phyloP scores from a whole-genome alignment of 2,888 invertebrate genomes.

The Aleiodes leptofemur region DNA sequence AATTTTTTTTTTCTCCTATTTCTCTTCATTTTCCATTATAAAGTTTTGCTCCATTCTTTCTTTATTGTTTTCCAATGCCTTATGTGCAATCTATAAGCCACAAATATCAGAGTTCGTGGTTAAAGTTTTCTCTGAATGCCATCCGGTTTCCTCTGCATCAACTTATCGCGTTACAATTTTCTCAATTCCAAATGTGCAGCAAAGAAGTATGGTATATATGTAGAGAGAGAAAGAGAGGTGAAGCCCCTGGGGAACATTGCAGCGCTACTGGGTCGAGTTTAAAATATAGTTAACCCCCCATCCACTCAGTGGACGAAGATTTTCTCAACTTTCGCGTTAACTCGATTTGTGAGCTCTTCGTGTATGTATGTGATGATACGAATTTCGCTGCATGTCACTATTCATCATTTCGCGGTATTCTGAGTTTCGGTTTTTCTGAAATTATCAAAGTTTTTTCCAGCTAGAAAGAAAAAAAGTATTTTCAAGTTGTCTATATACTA shows the following conservation, averaged over 20 bases:
- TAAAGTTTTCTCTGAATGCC: not conserved
- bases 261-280: conserved; percentile 23
- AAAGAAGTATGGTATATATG: conserved; percentile 7
- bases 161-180: conserved; percentile 30
- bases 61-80: conserved; percentile 15
- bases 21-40: no score
- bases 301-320: conserved; percentile 16
- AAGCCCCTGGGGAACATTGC: conserved; percentile 25
- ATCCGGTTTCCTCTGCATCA: conserved; percentile 22
- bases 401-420: not conserved
- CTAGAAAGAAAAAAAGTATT: not conserved
- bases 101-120: conserved; percentile 1
- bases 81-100: conserved; percentile 4
- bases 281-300: conserved; percentile 31
- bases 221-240: not conserved
- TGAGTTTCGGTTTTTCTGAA: not conserved
- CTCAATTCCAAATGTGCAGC: conserved; percentile 24
- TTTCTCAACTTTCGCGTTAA: conserved; percentile 23
- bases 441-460: not conserved
- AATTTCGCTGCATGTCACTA: not conserved
- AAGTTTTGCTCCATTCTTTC: no score
- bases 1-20: no score
- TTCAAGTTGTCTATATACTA: no score
- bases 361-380: conserved; percentile 12
- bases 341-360: conserved; percentile 17